These are phyloP conservation scores for Dermatemys mawii DNA, from an alignment of 2,113 vertebrate species.

Conservation along the genomic window DNA sequence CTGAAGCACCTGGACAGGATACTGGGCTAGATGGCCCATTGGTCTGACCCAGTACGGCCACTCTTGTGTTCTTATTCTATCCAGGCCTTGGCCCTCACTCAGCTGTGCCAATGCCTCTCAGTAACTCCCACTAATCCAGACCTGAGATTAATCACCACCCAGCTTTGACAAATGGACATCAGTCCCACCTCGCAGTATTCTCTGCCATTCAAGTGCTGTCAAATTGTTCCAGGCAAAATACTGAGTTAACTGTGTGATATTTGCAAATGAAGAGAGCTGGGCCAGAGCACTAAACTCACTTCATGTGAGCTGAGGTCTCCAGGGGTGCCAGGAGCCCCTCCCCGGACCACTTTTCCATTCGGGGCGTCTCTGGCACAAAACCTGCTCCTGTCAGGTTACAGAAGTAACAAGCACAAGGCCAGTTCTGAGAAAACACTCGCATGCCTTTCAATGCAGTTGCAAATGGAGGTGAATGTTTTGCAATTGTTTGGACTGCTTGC, in stretches of 20 bases:
- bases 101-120: background rate
- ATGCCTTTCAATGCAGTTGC: background rate
- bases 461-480: background rate
- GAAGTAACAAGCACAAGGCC: background rate
- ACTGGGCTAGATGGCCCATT: no score
- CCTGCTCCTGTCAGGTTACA: background rate
- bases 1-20: no score
- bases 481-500: rapidly evolving
- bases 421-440: rapidly evolving
- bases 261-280: background rate
- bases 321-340: background rate
- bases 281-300: background rate
- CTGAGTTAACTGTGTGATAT: background rate
- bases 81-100: background rate
- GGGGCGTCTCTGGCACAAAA: background rate
- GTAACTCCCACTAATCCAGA: background rate
- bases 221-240: background rate
- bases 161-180: background rate
- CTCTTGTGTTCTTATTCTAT: no score
- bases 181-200: background rate
- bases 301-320: background rate
- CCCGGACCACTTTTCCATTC: rapidly evolving
- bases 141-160: background rate
- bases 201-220: background rate
- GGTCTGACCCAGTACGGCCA: no score